Evolutionary conservation across 2,797 vertebrate species (phyloP).

Genomic region (Hydrolagus colliei): DNA sequence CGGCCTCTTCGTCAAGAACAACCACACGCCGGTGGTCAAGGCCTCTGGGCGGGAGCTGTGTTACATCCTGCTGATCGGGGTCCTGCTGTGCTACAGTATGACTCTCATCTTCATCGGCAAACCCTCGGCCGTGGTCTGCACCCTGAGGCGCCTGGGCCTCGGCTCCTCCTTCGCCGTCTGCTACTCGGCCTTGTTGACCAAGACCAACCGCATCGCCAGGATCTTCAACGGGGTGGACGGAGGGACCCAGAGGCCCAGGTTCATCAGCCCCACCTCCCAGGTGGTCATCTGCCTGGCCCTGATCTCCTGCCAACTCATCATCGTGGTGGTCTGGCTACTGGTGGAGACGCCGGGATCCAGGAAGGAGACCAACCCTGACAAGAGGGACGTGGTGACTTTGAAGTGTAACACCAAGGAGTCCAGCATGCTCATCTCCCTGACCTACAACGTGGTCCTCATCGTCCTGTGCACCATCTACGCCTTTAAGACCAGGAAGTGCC

Average conservation of each 20-base stretch:
- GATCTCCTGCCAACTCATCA: constrained; percentile 90
- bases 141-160: constrained; percentile 79
- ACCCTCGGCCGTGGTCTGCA: constrained; percentile 82
- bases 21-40: constrained; percentile 88
- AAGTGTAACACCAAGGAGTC: constrained; percentile 90
- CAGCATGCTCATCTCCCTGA: constrained; percentile 89
- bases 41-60: constrained; percentile 91
- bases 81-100: constrained; percentile 95
- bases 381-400: constrained; percentile 84
- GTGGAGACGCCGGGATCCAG: constrained; percentile 85
- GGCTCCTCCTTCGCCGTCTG: constrained; percentile 92
- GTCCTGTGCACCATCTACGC: constrained; percentile 94
- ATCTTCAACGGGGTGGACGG: constrained; percentile 90
- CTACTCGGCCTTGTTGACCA: constrained; percentile 91
- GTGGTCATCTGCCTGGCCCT: constrained; percentile 87
- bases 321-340: constrained; percentile 82
- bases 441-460: constrained; percentile 93
- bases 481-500: constrained; percentile 97
- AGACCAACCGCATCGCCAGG: constrained; percentile 92
- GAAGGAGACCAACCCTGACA: constrained; percentile 82
- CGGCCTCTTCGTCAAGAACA: constrained; percentile 80
- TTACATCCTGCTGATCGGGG: constrained; percentile 86
- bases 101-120: constrained; percentile 93
- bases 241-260: constrained; percentile 81
- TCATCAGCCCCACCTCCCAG: constrained; percentile 91